phyloP scores from a whole-genome alignment of 2,888 invertebrate species.

The Lysandra bellargus region DNA sequence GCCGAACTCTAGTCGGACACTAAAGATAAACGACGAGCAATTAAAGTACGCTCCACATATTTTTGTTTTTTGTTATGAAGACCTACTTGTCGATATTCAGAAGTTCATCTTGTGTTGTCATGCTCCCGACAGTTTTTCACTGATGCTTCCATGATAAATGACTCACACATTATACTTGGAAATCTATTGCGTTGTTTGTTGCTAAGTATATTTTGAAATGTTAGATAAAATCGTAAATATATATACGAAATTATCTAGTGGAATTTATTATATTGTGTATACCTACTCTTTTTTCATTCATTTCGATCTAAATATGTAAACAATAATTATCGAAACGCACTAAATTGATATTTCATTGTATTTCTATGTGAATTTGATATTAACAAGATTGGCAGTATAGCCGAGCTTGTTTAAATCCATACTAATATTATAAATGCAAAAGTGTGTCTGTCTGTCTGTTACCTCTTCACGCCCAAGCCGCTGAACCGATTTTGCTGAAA shows the following conservation, averaged over 20 bases:
- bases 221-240: background rate
- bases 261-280: background rate
- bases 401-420: no score
- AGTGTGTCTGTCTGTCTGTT: no score
- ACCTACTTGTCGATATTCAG: constrained; percentile 9
- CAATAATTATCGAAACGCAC: background rate
- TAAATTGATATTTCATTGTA: no score
- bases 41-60: constrained; percentile 19
- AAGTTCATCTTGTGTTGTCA: constrained; percentile 28
- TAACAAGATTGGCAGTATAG: no score
- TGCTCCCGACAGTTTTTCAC: background rate
- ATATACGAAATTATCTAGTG: background rate
- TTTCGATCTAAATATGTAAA: no score
- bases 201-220: background rate
- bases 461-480: no score
- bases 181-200: background rate
- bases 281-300: background rate
- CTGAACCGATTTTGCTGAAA: no score
- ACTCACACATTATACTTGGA: constrained; percentile 11
- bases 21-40: background rate
- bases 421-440: no score
- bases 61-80: constrained; percentile 7
- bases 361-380: no score
- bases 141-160: constrained; percentile 21
- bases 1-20: background rate